Base-by-base conservation (phyloP, 2,113 vertebrate species). In the Camelus bactrianus region DNA sequence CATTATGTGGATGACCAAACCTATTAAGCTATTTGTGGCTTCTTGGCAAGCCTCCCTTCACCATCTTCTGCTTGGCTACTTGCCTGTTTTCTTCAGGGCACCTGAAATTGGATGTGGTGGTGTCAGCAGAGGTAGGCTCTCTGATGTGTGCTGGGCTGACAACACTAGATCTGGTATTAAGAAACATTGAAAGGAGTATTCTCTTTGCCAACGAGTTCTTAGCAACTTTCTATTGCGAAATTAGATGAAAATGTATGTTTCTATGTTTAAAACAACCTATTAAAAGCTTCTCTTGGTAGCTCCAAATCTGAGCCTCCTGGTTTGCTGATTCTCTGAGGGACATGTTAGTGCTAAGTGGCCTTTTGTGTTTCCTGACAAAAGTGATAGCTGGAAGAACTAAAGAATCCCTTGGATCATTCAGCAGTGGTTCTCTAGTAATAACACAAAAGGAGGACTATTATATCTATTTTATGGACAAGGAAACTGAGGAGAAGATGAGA, bases 311-410 rank as follows among this genome's bases (percentile, higher is more conserved):
- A 84, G 58, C 9, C 20, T 62, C 87, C 90, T 9, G 46, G 7
- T 19, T 93, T 22, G 22, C 26, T 76, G 16, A 14, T 94, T 96
- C 52, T 94, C 62, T 73, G 65, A 84, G 14, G 22, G 32, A 94
- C 5, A 77, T 11, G 5, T 90, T 95, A 73, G 69, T 65, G 35
- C 22, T 79, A 64, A 73, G 9, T 65, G 13, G 4, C 28, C 42
- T 89, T 94, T 60, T 94, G 24, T 89, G 15, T 46, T 84, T 95
- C 32, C 58, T n/a, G 90, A 26, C 8, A 85, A 76, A 91, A 92
- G 19, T 38, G n/a, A 70, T 10, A 87, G 30, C n/a, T 56, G 48
- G 38, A 54, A 75, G n/a, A 89, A 56, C 32, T 46, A 65, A 85
- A 56, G 32, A 91, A 90, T 20, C 2, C 10, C 19, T 72, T 91